Conservation (phyloP, 2,797 vertebrate species). For the Danio tinwini region DNA sequence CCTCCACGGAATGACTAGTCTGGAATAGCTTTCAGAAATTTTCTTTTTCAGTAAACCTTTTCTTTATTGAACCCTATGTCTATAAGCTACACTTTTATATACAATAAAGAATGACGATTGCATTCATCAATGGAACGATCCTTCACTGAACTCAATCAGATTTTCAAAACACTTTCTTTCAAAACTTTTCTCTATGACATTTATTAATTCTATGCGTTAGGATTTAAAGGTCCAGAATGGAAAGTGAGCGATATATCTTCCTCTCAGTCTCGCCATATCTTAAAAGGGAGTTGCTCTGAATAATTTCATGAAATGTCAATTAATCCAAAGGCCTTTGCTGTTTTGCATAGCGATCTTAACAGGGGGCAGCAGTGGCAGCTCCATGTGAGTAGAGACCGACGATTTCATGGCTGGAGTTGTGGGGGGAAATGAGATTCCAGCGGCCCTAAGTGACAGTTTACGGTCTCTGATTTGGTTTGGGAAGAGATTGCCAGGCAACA, state of each 20-base stretch:
- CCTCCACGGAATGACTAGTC: neutral
- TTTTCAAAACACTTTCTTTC: slow-evolving; percentile 20
- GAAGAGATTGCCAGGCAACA: slow-evolving; percentile 76
- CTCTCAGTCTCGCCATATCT: slow-evolving; percentile 16
- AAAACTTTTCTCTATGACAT: neutral
- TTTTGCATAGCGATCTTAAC: slow-evolving; percentile 53
- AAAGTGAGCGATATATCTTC: neutral
- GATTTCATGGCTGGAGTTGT: slow-evolving; percentile 62
- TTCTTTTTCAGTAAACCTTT: neutral
- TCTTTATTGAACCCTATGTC: neutral
- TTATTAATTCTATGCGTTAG: slow-evolving; percentile 18
- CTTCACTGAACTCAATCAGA: neutral
- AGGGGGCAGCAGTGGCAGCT: slow-evolving; percentile 50
- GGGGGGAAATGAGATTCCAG: slow-evolving; percentile 74
- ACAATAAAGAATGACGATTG: neutral
- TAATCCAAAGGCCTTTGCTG: slow-evolving; percentile 55
- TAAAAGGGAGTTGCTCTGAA: slow-evolving; percentile 38
- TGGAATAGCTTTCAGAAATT: neutral
- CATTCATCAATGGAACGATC: neutral
- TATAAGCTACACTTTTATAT: neutral
- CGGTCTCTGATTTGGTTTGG: slow-evolving; percentile 78
- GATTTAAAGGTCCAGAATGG: neutral
- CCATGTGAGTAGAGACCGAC: slow-evolving; percentile 61
- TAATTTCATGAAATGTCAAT: slow-evolving; percentile 63
- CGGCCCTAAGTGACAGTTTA: slow-evolving; percentile 79